Percentiles rank a stretch among this genome's conserved stretches.
Evolutionary conservation across 2,113 vertebrate genomes (phyloP).

Genomic region (Oostethus manadensis): DNA sequence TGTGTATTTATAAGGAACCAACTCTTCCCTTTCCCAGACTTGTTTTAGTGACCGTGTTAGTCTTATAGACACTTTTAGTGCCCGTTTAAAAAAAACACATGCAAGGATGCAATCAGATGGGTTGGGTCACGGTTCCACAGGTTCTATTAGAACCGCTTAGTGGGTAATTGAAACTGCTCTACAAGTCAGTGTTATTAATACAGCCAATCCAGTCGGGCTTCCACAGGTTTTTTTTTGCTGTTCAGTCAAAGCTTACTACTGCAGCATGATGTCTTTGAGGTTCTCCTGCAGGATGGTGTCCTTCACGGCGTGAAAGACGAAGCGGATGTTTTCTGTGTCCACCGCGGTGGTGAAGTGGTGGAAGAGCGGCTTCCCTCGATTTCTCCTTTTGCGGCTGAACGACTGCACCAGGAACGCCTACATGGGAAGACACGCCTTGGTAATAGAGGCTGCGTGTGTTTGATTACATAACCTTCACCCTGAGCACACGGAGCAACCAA

Average conservation of each 20-base stretch:
- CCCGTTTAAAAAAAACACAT: conserved; percentile 20
- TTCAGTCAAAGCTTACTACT: conserved; percentile 69
- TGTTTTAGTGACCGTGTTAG: conserved; percentile 49
- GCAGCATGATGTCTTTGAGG: conserved; percentile 97
- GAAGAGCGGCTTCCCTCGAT: conserved; percentile 88
- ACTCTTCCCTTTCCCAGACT: conserved; percentile 12
- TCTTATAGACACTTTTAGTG: conserved; percentile 51
- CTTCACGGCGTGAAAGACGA: conserved; percentile 94
- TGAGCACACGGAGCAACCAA: too few species aligned
- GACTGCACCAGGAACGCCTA: conserved; percentile 86
- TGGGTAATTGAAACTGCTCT: too few species aligned
- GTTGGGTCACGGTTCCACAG: conserved; percentile 35
- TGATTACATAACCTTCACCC: too few species aligned
- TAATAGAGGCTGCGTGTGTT: too few species aligned
- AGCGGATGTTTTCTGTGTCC: conserved; percentile 96
- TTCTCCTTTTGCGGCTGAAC: conserved; percentile 87
- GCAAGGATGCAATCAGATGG: background rate
- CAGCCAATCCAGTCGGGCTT: conserved; percentile 8
- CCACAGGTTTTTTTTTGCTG: conserved; percentile 32
- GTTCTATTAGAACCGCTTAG: conserved; percentile 36
- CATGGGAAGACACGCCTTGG: conserved; percentile 5
- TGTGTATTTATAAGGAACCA: background rate
- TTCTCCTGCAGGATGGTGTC: conserved; percentile 98
- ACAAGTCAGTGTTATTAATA: conserved; percentile 29
- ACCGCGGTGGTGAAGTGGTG: conserved; percentile 98